Conservation (phyloP, 2,797 vertebrate species). For the Coluber constrictor region DNA sequence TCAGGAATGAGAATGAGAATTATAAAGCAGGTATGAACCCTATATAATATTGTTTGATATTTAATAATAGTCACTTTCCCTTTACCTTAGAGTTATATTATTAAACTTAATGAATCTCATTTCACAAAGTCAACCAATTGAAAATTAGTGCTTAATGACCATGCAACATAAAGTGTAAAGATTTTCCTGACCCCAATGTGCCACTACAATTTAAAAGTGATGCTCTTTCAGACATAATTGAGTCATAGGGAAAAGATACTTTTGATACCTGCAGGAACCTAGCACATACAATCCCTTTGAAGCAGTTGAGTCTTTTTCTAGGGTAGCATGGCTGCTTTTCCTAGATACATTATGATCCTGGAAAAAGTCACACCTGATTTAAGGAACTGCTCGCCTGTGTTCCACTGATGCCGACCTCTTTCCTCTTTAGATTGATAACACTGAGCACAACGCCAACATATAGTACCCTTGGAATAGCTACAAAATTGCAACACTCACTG, state of each 20-base stretch:
- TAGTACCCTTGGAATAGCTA: background rate
- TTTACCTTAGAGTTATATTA: background rate
- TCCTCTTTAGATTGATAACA: background rate
- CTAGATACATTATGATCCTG: background rate
- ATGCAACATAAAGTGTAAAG: background rate
- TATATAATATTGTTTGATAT: background rate
- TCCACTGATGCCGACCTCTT: background rate
- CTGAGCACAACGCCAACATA: background rate
- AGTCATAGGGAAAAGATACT: background rate
- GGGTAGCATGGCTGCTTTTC: background rate
- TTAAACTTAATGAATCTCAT: background rate
- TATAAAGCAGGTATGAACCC: background rate
- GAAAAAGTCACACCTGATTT: background rate
- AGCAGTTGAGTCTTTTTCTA: background rate
- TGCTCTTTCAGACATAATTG: background rate
- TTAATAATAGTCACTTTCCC: background rate
- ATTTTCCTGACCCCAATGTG: background rate
- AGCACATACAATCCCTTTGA: background rate
- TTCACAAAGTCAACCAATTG: background rate
- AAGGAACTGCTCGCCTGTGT: background rate
- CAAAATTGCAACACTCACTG: background rate
- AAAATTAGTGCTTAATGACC: background rate
- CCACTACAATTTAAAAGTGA: background rate
- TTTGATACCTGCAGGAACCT: background rate
- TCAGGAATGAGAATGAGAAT: background rate